phyloP scores from a whole-genome alignment of 2,888 invertebrate genomes.

The Pristionchus fissidentatus region DNA sequence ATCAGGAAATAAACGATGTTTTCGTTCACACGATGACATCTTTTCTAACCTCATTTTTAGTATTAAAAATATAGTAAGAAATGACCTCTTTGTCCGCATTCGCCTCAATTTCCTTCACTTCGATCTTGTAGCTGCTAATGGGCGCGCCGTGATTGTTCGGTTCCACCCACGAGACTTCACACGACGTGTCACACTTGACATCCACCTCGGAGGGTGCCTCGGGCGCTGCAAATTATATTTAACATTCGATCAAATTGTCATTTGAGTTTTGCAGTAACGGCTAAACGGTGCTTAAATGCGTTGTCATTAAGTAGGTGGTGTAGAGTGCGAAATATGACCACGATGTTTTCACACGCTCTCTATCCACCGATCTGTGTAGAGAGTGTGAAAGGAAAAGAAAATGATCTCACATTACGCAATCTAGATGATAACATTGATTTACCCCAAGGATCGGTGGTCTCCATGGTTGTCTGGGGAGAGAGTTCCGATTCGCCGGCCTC shows the following conservation, averaged over 20 bases:
- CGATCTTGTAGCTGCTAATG: slow-evolving; percentile 59
- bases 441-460: slow-evolving; percentile 66
- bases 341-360: neutral
- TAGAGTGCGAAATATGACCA: too few species aligned
- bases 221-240: slow-evolving; percentile 56
- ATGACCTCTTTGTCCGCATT: slow-evolving; percentile 27
- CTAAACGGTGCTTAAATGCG: too few species aligned
- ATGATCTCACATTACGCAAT: neutral
- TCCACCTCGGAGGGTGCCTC: slow-evolving; percentile 56
- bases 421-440: too few species aligned
- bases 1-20: neutral
- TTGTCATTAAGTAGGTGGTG: too few species aligned
- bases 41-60: neutral
- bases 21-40: neutral
- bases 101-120: slow-evolving; percentile 55
- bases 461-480: slow-evolving; percentile 56
- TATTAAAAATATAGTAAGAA: neutral
- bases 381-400: neutral
- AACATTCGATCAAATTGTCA: neutral
- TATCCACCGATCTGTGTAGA: neutral
- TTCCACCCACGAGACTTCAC: slow-evolving; percentile 64
- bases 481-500: slow-evolving; percentile 66
- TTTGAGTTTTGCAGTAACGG: neutral
- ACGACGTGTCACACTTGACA: slow-evolving; percentile 62
- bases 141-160: slow-evolving; percentile 67